Base-by-base conservation (phyloP, 2,888 invertebrate genomes). In the Chouioia cunea region DNA sequence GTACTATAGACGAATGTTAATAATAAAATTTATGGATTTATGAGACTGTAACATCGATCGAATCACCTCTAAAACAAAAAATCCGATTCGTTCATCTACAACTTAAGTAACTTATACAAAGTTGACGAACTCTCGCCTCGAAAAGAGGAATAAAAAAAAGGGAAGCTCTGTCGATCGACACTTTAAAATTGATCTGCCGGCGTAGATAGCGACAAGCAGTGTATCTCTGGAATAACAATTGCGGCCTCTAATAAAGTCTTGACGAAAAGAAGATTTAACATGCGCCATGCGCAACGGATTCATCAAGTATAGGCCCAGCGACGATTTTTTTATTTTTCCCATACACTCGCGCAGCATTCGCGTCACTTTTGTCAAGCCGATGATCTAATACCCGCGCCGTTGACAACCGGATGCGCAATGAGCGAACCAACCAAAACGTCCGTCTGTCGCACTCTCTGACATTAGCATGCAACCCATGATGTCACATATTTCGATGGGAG, bases 401-500 rank as follows among this genome's bases (percentile, higher is more conserved):
- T 80, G 83, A 82, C 83, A 84, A 83, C 83, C 83, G 84, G 83
- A 84, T 84, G 81, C 81, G 80, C 74, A 73, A 74, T 66, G 74
- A 75, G 75, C 65, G 74, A 77, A 74, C 50, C 22, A 54, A 65
- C 18, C 46, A 27, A 46, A 36, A 56, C n/a, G 56, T 48, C 70
- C 53, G 73, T 78, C 77, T 71, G 70, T 66, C 75, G 70, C 76
- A 76, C 76, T 73, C 76, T 52, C 72, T 75, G 74, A n/a, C 80
- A 85, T 85, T 85, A 85, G 82, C 84, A 85, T 85, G 84, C 85
- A 81, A 79, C 83, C 79, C 82, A 81, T 81, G 83, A 77, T 76
- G 78, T 80, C 82, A 83, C 85, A 83, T 84, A 85, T 85, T 85
- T 85, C 82, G 83, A 6, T 27, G 6, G 27, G 27, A 27, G 27